These are phyloP conservation scores for Torymus texanus DNA, from an alignment of 2,888 invertebrate genomes.

Conservation along the genomic window DNA sequence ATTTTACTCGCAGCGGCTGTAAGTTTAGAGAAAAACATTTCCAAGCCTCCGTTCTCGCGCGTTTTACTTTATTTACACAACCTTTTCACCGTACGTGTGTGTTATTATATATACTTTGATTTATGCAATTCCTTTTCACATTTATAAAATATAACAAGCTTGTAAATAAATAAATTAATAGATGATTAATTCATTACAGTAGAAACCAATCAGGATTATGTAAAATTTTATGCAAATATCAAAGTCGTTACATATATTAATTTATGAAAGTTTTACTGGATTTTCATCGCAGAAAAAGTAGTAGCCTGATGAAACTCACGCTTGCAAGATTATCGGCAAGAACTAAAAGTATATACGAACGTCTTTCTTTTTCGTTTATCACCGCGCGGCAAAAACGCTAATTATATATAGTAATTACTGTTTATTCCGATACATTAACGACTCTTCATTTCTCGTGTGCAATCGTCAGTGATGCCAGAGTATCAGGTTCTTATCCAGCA, in stretches of 20 bases:
- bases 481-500: too few species aligned
- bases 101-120: neutral
- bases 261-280: neutral
- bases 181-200: neutral
- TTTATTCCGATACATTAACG: slow-evolving; percentile 26
- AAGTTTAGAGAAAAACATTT: slow-evolving; percentile 13
- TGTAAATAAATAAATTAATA: slow-evolving; percentile 10
- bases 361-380: neutral
- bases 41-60: neutral
- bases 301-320: slow-evolving; percentile 16
- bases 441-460: slow-evolving; percentile 4
- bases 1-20: slow-evolving; percentile 26
- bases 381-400: neutral
- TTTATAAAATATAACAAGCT: neutral
- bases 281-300: slow-evolving; percentile 14
- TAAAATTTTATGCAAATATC: slow-evolving; percentile 8
- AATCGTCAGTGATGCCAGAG: too few species aligned
- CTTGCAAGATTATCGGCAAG: slow-evolving; percentile 25
- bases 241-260: neutral
- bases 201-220: neutral
- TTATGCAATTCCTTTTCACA: neutral
- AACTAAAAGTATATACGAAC: neutral
- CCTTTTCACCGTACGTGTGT: neutral
- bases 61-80: neutral
- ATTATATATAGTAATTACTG: slow-evolving; percentile 37